Percentiles rank a stretch among this genome's conserved stretches.
These are phyloP conservation scores for Drosophila subpulchrella DNA, from an alignment of 1,140 invertebrate genomes.

Conservation along the genomic window DNA sequence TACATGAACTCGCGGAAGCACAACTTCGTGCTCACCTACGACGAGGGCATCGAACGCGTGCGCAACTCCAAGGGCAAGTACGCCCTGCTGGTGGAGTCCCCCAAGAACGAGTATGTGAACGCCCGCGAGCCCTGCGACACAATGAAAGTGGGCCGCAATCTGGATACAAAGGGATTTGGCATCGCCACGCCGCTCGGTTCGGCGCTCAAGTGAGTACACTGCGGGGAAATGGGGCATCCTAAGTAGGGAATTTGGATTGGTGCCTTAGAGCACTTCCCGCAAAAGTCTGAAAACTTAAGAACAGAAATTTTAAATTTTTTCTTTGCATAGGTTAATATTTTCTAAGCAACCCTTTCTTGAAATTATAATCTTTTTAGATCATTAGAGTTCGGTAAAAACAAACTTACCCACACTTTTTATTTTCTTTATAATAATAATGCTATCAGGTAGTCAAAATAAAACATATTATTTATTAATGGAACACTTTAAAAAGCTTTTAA, in stretches of 20 bases:
- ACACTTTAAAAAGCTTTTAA: too few relatives aligned
- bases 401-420: too few relatives aligned
- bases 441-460: too few relatives aligned
- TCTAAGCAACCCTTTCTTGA: too few relatives aligned
- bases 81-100: slow-evolving; percentile 97
- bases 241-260: not conserved
- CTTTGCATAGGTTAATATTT: too few relatives aligned
- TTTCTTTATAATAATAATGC: too few relatives aligned
- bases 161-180: slow-evolving; percentile 97
- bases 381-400: too few relatives aligned
- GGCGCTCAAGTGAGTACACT: slow-evolving; percentile 90
- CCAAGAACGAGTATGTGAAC: slow-evolving; percentile 97
- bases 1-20: slow-evolving; percentile 95
- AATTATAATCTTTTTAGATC: too few relatives aligned
- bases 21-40: slow-evolving; percentile 93
- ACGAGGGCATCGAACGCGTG: slow-evolving; percentile 93
- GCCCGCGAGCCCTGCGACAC: slow-evolving; percentile 97
- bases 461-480: too few relatives aligned
- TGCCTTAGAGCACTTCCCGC: too few relatives aligned
- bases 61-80: slow-evolving; percentile 95
- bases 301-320: too few relatives aligned
- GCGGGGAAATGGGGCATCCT: not conserved
- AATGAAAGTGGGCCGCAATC: slow-evolving; percentile 96
- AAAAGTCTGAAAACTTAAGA: too few relatives aligned
- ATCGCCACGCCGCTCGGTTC: slow-evolving; percentile 96